These are phyloP conservation scores for Scyliorhinus canicula DNA, from an alignment of 2,797 vertebrate species.

Conservation along the genomic window DNA sequence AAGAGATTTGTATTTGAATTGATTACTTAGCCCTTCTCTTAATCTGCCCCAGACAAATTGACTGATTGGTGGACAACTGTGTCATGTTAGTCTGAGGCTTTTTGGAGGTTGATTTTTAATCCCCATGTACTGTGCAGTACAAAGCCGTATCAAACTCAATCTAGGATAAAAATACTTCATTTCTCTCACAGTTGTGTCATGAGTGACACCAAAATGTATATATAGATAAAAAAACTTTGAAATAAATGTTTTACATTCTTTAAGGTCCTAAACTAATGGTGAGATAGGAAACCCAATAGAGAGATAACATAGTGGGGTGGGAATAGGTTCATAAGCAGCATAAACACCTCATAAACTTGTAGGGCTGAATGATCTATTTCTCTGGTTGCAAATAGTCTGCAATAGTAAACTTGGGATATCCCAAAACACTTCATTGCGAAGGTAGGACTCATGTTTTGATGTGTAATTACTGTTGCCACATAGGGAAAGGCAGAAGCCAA, in stretches of 20 bases:
- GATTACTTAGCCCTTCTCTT: neutral
- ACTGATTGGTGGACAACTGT: neutral
- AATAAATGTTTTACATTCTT: neutral
- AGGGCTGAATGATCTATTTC: neutral
- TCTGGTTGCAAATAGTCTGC: neutral
- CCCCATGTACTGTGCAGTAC: neutral
- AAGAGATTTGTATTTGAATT: neutral
- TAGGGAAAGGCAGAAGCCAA: neutral
- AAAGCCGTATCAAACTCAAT: neutral
- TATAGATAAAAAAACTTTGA: neutral
- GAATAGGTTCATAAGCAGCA: neutral
- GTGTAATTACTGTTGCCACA: neutral
- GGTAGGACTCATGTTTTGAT: neutral
- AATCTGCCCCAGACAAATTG: neutral
- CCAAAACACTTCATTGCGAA: neutral
- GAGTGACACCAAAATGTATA: neutral
- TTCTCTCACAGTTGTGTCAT: neutral
- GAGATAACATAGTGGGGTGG: neutral
- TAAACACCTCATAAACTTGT: neutral
- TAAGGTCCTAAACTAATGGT: neutral
- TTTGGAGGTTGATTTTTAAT: neutral
- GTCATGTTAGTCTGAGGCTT: neutral
- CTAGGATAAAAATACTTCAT: neutral
- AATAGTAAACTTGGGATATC: neutral
- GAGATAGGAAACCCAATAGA: neutral